Percentiles rank a stretch among this genome's conserved stretches.
Evolutionary conservation across 2,113 vertebrate genomes (phyloP).

Genomic region (Pituophis catenifer): DNA sequence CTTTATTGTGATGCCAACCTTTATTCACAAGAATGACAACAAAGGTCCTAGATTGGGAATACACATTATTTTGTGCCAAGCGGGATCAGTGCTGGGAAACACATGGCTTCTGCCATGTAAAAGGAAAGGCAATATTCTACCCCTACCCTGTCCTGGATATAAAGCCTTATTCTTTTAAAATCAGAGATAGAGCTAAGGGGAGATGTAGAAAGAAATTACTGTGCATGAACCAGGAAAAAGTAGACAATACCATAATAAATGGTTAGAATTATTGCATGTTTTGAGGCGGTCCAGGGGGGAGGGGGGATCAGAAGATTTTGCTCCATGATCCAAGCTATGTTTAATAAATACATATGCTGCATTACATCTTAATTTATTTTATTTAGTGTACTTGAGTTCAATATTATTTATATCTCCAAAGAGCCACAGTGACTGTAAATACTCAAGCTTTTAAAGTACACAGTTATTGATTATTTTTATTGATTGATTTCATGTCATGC

Average conservation of each 20-base stretch:
- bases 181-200: background rate
- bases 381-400: background rate
- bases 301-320: background rate
- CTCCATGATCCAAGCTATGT: background rate
- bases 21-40: background rate
- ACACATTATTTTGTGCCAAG: background rate
- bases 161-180: background rate
- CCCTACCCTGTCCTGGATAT: background rate
- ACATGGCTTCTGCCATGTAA: background rate
- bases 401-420: background rate
- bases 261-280: background rate
- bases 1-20: background rate
- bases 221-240: background rate
- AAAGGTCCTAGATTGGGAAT: background rate
- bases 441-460: background rate
- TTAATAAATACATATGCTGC: background rate
- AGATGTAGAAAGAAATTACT: background rate
- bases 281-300: background rate
- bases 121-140: background rate
- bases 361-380: background rate
- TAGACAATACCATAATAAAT: background rate
- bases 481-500: background rate
- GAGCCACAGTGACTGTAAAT: background rate
- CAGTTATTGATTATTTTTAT: background rate
- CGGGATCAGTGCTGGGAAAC: background rate